These are phyloP conservation scores for Hozukius guyotensis DNA, from an alignment of 2,797 vertebrate species.

Conservation along the genomic window DNA sequence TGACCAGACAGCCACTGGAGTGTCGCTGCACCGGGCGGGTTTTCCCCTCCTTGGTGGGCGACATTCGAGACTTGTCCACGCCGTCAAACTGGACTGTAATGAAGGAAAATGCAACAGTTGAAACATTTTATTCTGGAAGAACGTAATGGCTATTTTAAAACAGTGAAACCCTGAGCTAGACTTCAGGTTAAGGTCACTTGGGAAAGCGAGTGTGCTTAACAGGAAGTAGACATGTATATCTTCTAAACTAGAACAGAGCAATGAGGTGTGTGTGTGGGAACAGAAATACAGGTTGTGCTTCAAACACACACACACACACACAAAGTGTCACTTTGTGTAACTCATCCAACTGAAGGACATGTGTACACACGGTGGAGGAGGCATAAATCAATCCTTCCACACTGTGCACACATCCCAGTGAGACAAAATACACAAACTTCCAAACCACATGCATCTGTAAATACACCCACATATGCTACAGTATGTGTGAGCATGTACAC, in stretches of 20 bases:
- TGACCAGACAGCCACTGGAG: constrained; percentile 89
- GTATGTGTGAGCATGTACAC: not conserved
- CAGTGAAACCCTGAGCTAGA: not conserved
- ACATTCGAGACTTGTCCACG: constrained; percentile 88
- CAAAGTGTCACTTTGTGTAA: constrained; percentile 31
- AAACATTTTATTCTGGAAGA: not conserved
- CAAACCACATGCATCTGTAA: not conserved
- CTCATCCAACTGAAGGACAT: constrained; percentile 57
- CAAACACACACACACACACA: constrained; percentile 13
- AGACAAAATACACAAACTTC: constrained; percentile 31
- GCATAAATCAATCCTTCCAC: constrained; percentile 64
- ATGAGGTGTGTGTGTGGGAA: constrained; percentile 37
- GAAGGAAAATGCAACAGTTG: constrained; percentile 16
- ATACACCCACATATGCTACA: not conserved
- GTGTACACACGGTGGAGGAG: constrained; percentile 49
- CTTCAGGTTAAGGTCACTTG: constrained; percentile 23
- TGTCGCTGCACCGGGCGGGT: constrained; percentile 87
- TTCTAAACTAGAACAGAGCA: constrained; percentile 1
- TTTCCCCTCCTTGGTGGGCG: constrained; percentile 91
- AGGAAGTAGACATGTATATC: constrained; percentile 15
- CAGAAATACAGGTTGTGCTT: constrained; percentile 24
- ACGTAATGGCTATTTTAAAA: not conserved
- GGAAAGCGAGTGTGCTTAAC: constrained; percentile 14
- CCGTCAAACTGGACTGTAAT: constrained; percentile 90
- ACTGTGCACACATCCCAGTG: constrained; percentile 58